phyloP scores from a whole-genome alignment of 37 sponge, comb jelly and placozoan genomes.

The Hexactinellida sp. region DNA sequence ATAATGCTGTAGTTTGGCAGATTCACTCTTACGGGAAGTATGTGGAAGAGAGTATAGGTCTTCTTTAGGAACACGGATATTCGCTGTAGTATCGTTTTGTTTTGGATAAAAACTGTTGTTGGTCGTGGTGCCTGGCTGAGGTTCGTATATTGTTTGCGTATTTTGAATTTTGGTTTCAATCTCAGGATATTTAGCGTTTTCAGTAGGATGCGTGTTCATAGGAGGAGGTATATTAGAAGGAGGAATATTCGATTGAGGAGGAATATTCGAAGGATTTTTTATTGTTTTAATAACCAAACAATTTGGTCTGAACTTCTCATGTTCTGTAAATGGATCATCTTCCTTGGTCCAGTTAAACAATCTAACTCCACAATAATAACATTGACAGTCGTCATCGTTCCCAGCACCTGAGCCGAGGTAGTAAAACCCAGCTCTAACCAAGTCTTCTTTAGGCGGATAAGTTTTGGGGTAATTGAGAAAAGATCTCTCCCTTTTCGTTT shows the following conservation, averaged over 20 bases:
- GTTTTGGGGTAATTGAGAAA: background rate
- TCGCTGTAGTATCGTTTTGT: too few species aligned
- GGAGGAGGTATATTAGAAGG: background rate
- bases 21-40: too few species aligned
- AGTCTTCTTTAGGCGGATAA: background rate
- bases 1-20: too few species aligned
- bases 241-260: background rate
- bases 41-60: too few species aligned
- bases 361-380: background rate
- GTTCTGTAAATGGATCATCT: background rate
- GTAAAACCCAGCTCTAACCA: background rate
- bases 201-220: background rate
- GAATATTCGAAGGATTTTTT: background rate
- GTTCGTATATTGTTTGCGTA: background rate
- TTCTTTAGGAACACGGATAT: too few species aligned
- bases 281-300: background rate
- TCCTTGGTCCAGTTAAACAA: background rate
- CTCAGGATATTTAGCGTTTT: background rate
- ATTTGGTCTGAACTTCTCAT: background rate
- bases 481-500: background rate
- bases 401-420: background rate
- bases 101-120: too few species aligned
- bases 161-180: background rate
- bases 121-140: too few species aligned
- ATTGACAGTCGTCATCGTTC: background rate